phyloP scores from a whole-genome alignment of 2,113 vertebrate genomes.

The Trichechus manatus region DNA sequence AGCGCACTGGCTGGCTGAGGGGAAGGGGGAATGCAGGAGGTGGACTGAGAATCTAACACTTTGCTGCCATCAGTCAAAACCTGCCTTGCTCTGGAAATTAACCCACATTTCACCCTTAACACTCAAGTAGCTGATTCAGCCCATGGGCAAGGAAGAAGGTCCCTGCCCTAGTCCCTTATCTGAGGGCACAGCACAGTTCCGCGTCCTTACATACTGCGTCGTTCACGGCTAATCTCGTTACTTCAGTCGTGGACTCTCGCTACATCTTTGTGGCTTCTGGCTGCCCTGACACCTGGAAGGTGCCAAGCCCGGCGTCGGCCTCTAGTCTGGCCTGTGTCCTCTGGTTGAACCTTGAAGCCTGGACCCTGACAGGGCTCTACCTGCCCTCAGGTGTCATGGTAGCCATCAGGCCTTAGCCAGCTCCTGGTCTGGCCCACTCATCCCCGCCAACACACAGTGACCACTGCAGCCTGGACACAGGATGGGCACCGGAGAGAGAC shows the following conservation, averaged over 20 bases:
- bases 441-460: background rate
- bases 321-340: background rate
- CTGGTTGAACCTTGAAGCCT: background rate
- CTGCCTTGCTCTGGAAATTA: background rate
- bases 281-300: background rate
- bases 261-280: background rate
- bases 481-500: background rate
- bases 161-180: background rate
- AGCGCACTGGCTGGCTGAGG: background rate
- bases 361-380: too few relatives aligned
- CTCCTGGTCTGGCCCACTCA: background rate
- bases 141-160: background rate
- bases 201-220: background rate
- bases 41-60: background rate
- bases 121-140: background rate
- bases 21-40: background rate
- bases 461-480: background rate
- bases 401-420: background rate
- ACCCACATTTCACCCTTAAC: background rate
- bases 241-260: background rate
- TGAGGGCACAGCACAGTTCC: background rate
- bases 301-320: background rate
- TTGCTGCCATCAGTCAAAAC: background rate
- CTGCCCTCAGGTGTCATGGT: background rate
- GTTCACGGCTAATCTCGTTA: background rate